Percentiles rank a stretch among this genome's conserved stretches.
Conservation (phyloP, 2,113 vertebrate species). For the Saguinus imperator region DNA sequence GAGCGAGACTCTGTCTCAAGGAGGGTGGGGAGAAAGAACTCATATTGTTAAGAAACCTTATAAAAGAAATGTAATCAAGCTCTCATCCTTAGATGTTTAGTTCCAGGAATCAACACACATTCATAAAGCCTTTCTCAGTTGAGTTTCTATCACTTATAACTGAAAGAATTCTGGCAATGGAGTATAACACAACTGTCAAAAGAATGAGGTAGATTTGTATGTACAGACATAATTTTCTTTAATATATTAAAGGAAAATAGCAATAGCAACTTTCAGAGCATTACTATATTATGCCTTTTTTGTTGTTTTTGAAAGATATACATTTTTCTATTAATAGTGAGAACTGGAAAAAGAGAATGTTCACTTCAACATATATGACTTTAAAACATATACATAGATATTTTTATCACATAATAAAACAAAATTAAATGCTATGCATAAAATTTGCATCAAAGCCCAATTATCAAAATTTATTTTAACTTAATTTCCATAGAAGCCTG, state of each 20-base stretch:
- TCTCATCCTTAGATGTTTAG: not conserved
- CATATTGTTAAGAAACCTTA: too few species aligned
- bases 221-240: not conserved
- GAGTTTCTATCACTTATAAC: not conserved
- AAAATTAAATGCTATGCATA: not conserved
- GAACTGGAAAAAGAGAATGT: too few species aligned
- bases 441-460: not conserved
- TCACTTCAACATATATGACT: too few species aligned
- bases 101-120: not conserved
- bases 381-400: too few species aligned
- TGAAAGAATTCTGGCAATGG: not conserved
- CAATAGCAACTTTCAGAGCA: too few species aligned
- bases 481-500: not conserved
- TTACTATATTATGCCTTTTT: too few species aligned
- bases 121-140: not conserved
- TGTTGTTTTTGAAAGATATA: too few species aligned
- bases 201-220: not conserved
- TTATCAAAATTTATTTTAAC: not conserved
- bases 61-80: not conserved
- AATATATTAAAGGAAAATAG: too few species aligned
- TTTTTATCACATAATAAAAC: too few species aligned
- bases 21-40: too few species aligned
- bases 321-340: too few species aligned
- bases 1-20: too few species aligned
- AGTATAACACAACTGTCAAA: not conserved